A percentile compares a stretch with the other conserved stretches of the same genome.
Evolutionary conservation across 2,888 invertebrate species (phyloP).

Genomic region (Drosophila algonquin): DNA sequence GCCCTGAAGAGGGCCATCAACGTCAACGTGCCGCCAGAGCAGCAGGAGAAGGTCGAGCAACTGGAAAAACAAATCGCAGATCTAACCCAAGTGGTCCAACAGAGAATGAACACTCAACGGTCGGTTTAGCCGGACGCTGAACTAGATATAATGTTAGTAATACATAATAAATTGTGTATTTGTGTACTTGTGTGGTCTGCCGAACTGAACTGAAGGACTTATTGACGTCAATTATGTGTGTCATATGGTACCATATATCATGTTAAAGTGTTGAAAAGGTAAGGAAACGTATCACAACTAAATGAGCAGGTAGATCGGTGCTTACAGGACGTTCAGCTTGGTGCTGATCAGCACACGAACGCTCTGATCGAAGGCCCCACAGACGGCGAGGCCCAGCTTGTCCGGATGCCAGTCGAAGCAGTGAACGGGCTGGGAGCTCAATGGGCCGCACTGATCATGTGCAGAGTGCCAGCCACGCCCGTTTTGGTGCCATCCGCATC

Average conservation of each 20-base stretch:
- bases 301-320: not conserved
- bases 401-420: constrained; percentile 96
- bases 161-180: constrained; percentile 1
- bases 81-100: constrained; percentile 65
- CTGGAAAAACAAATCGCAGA: constrained; percentile 58
- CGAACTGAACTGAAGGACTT: not conserved
- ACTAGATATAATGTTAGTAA: constrained; percentile 5
- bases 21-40: constrained; percentile 72
- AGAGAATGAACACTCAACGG: constrained; percentile 62
- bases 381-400: constrained; percentile 93
- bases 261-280: not conserved
- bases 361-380: constrained; percentile 96
- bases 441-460: constrained; percentile 90
- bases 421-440: constrained; percentile 95
- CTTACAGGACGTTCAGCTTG: constrained; percentile 89
- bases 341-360: constrained; percentile 94
- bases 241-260: not conserved
- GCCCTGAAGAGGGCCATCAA: constrained; percentile 83
- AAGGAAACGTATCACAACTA: not conserved
- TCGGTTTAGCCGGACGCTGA: not conserved
- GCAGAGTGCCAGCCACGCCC: constrained; percentile 91
- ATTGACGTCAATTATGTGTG: not conserved
- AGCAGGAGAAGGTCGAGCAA: constrained; percentile 83
- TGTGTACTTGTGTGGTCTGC: not conserved
- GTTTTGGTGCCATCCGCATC: constrained; percentile 89